Evolutionary conservation across 2,888 invertebrate genomes (phyloP).

Genomic region (Amaurobius ferox): DNA sequence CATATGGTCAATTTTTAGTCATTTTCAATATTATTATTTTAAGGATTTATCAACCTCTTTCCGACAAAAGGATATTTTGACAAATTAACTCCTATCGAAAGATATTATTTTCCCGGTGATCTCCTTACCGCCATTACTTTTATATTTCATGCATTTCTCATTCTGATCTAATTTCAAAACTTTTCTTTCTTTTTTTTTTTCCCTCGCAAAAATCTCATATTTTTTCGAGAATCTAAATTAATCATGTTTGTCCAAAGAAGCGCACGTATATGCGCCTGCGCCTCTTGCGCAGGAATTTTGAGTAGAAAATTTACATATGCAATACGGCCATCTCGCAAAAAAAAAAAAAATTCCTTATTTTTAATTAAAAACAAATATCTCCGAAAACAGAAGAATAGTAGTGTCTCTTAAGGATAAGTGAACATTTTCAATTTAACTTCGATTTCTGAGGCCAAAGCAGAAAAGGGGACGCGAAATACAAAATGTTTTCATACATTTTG

Average conservation of each 20-base stretch:
- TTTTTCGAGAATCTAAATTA: background rate
- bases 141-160: too few relatives aligned
- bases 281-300: background rate
- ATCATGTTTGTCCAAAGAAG: slow-evolving; percentile 4
- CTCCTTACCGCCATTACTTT: too few relatives aligned
- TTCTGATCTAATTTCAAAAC: too few relatives aligned
- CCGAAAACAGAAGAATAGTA: slow-evolving; percentile 20
- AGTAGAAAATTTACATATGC: slow-evolving; percentile 38
- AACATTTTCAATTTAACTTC: slow-evolving; percentile 65
- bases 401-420: slow-evolving; percentile 22
- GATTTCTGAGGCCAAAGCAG: slow-evolving; percentile 20
- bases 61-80: too few relatives aligned
- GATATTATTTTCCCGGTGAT: too few relatives aligned
- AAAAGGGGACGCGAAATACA: background rate
- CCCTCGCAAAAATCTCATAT: background rate
- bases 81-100: too few relatives aligned
- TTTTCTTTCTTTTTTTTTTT: background rate
- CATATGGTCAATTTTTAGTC: too few relatives aligned
- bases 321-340: slow-evolving; percentile 24
- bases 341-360: slow-evolving; percentile 23
- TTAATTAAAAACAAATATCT: slow-evolving; percentile 68
- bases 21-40: too few relatives aligned
- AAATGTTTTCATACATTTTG: slow-evolving; percentile 28
- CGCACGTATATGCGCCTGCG: background rate
- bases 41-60: too few relatives aligned